These are phyloP conservation scores for Psix sp. DNA, from an alignment of 1,140 invertebrate species.

Conservation along the genomic window DNA sequence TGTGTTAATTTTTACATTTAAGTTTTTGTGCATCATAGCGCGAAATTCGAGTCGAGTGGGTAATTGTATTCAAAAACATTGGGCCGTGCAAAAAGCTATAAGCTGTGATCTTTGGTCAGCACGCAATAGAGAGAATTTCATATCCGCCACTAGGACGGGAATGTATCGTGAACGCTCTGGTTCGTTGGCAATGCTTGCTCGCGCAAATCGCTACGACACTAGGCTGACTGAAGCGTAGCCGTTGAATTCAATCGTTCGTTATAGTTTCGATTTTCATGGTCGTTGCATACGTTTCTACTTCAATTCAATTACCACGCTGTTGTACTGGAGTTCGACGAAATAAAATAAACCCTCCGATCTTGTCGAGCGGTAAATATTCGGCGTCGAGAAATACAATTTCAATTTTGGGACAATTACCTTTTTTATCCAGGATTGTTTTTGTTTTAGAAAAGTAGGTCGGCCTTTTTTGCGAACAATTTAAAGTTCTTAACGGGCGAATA, in stretches of 20 bases:
- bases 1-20: too few relatives aligned
- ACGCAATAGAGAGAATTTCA: constrained; percentile 46
- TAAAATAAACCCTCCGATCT: constrained; percentile 35
- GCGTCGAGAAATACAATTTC: constrained; percentile 27
- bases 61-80: constrained; percentile 45
- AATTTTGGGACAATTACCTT: too few relatives aligned
- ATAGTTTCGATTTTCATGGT: constrained; percentile 56
- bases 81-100: constrained; percentile 28
- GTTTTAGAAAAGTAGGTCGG: too few relatives aligned
- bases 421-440: too few relatives aligned
- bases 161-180: constrained; percentile 27
- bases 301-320: constrained; percentile 43
- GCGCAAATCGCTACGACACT: constrained; percentile 42
- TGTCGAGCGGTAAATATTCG: constrained; percentile 28
- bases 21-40: too few relatives aligned
- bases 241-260: constrained; percentile 49
- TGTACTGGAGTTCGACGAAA: constrained; percentile 5
- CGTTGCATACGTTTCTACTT: constrained; percentile 49
- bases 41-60: constrained; percentile 12
- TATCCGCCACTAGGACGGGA: constrained; percentile 23
- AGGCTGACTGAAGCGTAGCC: constrained; percentile 12
- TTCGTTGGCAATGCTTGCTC: constrained; percentile 34
- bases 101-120: constrained; percentile 32
- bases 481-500: constrained; percentile 1
- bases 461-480: too few relatives aligned